Evolutionary conservation across 2,113 vertebrate genomes (phyloP).

Genomic region (Campylorhamphus procurvoides): DNA sequence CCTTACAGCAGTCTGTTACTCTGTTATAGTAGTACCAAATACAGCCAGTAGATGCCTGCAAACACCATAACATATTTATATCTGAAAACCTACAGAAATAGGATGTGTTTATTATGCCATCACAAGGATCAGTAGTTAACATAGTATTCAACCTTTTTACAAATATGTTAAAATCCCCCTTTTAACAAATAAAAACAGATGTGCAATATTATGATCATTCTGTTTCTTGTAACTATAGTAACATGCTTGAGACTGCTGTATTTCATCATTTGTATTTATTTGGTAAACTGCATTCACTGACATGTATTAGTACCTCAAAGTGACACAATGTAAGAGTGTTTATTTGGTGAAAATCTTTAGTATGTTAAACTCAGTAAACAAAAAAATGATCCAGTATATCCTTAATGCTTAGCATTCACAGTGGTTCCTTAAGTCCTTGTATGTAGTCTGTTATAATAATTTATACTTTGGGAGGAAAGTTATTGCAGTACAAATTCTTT

Average conservation of each 20-base stretch:
- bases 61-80: constrained; percentile 65
- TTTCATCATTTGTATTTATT: background rate
- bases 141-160: background rate
- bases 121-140: background rate
- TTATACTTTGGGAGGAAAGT: background rate
- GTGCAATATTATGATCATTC: background rate
- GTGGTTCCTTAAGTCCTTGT: background rate
- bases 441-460: background rate
- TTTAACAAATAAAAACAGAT: background rate
- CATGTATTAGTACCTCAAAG: background rate
- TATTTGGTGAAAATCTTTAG: background rate
- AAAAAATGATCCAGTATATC: background rate
- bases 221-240: background rate
- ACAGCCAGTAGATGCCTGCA: constrained; percentile 88
- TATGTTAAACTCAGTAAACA: background rate
- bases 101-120: background rate
- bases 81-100: background rate
- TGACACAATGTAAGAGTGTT: background rate
- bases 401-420: background rate
- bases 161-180: background rate
- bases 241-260: background rate
- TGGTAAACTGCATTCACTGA: background rate
- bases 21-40: constrained; percentile 65
- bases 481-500: background rate
- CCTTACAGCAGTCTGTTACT: background rate